phyloP scores from a whole-genome alignment of 2,888 invertebrate genomes.

The Drosophila hawaiiensis region DNA sequence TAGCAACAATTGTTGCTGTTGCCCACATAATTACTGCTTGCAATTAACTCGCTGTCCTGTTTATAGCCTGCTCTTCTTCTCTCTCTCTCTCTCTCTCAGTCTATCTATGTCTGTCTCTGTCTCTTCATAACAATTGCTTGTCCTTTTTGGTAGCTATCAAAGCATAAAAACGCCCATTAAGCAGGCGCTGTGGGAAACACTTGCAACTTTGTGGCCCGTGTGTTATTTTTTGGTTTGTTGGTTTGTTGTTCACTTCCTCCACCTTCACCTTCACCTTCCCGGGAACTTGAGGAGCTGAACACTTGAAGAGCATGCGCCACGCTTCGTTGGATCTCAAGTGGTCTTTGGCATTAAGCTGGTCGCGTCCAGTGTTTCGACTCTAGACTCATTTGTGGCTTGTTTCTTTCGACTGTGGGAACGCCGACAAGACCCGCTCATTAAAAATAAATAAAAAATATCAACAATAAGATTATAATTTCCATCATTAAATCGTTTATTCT shows the following conservation, averaged over 20 bases:
- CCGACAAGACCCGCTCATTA: conserved; percentile 26
- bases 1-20: background rate
- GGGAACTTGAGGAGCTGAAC: background rate
- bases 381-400: conserved; percentile 47
- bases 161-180: conserved; percentile 78
- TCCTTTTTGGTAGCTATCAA: conserved; percentile 52
- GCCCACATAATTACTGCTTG: background rate
- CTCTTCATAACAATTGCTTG: background rate
- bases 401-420: conserved; percentile 45
- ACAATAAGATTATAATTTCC: conserved; percentile 4
- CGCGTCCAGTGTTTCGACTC: conserved; percentile 8
- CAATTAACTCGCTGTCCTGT: background rate
- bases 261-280: background rate
- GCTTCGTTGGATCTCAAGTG: conserved; percentile 62
- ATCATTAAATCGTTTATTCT: conserved; percentile 48
- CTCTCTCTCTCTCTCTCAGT: background rate
- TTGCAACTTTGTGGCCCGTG: conserved; percentile 28
- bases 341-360: conserved; percentile 58
- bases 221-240: conserved; percentile 6
- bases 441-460: background rate
- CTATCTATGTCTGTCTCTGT: background rate
- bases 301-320: conserved; percentile 45
- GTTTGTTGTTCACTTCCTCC: background rate
- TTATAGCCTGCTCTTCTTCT: background rate
- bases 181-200: conserved; percentile 59